Conservation (phyloP, 2,888 invertebrate species). For the Gerris lacustris region DNA sequence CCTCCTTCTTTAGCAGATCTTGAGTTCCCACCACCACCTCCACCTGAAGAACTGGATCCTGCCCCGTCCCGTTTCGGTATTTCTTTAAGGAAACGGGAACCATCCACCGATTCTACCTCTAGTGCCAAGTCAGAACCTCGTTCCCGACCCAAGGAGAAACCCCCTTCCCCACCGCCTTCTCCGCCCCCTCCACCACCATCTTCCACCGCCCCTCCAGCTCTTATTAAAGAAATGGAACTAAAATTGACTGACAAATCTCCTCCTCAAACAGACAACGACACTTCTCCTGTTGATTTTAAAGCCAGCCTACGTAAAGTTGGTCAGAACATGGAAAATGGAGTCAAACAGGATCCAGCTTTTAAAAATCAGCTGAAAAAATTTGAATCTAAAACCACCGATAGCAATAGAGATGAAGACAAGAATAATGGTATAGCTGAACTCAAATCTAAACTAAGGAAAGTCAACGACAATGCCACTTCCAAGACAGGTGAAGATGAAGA, state of each 20-base stretch:
- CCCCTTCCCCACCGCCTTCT: conserved; percentile 28
- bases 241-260: conserved; percentile 18
- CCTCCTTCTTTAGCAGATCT: conserved; percentile 64
- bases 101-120: conserved; percentile 46
- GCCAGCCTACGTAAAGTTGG: conserved; percentile 42
- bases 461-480: conserved; percentile 42
- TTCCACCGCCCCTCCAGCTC: conserved; percentile 20
- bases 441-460: conserved; percentile 70
- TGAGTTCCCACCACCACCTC: conserved; percentile 80
- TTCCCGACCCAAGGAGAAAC: conserved; percentile 28
- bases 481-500: conserved; percentile 36
- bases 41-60: conserved; percentile 47
- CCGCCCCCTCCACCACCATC: conserved; percentile 23
- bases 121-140: conserved; percentile 40
- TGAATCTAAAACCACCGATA: conserved; percentile 44
- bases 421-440: conserved; percentile 60
- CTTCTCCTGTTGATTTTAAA: conserved; percentile 39
- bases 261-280: conserved; percentile 13
- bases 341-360: conserved; percentile 21
- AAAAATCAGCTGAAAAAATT: conserved; percentile 53
- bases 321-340: conserved; percentile 14
- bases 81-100: conserved; percentile 53
- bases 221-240: conserved; percentile 24
- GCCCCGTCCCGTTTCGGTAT: conserved; percentile 47
- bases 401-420: conserved; percentile 42